Base-by-base conservation (phyloP, 2,113 vertebrate genomes). In the Melanerpes aurifrons region DNA sequence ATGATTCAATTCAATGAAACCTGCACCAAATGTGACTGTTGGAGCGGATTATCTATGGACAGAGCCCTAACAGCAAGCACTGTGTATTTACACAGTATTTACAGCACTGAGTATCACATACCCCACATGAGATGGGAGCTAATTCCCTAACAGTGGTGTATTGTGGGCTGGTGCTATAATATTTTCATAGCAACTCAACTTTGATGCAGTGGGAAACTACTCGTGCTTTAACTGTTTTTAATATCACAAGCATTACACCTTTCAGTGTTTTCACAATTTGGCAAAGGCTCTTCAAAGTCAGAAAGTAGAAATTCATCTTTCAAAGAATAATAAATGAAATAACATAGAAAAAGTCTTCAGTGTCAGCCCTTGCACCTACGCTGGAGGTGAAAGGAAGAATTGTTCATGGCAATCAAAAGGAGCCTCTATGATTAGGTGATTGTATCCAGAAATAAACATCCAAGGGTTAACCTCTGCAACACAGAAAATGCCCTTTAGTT, bases 21-120 rank as follows among this genome's bases (percentile, higher is more conserved):
- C 32, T 85, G 74, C 76, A 82, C 93, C 89, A 91, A 89, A 90
- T 15, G 35, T 63, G 81, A 82, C 56, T 78, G 47, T 82, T 95
- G 82, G 89, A 93, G 71, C 67, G n/a, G 63, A 64, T 89, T 87
- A 93, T 59, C 59, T 85, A 14, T 3, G 26, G 67, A 66, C 18
- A 91, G 75, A 91, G 92, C 90, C 31, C 69, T 69, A 77, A 82
- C 29, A 88, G 62, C 29, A 73, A 82, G 63, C 53, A 72, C 37
- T 53, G 35, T 35, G 35, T 35, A 35, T 35, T 35, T 35, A 35
- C 35, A 35, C 35, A 35, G 1, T 76, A 76, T 82, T 95, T 86
- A 84, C 56, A 89, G 83, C 80, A 61, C 10, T 0, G 2, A 54
- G 74, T n/a, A 86, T 66, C 89, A 79, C 3, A 9, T 28, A 88